Base-by-base conservation (phyloP, 2,888 invertebrate genomes). In the Melolontha melolontha region DNA sequence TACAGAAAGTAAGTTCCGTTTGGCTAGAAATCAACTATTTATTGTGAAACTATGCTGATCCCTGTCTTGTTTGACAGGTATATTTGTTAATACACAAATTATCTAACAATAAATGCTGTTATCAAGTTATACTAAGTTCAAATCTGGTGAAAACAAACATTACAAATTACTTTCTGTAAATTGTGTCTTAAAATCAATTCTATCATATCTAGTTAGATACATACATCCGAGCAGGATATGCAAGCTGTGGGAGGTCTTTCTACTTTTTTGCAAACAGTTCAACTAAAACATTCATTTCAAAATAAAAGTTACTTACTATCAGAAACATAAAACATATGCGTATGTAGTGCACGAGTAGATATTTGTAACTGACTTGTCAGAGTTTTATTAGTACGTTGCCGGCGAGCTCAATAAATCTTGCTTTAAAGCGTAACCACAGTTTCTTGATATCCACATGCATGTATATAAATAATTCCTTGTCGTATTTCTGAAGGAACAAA, bases 351-450 rank as follows among this genome's bases (percentile, higher is more conserved):
- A 72, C 71, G 64, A 69, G 71, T 68, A 69, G 68, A 70, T 68
- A 73, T 74, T 73, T 75, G 74, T 73, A 69, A 72, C 70, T 68
- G 74, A 73, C 73, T 73, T 72, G 73, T 73, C 71, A 73, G 74
- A 74, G 73, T 76, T 78, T 77, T 77, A 78, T 77, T 75, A 75
- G 76, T 76, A 73, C 72, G 74, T 73, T 73, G 72, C 71, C 75
- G 73, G 73, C 72, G 74, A 75, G 74, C 72, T 71, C 75, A 69
- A 77, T 77, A 76, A 77, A 77, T 77, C 76, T 76, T 71, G 52
- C 73, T 74, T 55, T 74, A 74, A 75, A 76, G 75, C 75, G 73
- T 55, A 70, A 72, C 73, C 17, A 41, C 55, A 22, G 55, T 55
- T 55, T 41, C 71, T 72, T 72, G 71, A 72, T 68, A 68, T 69